A percentile compares a stretch with the other conserved stretches of the same genome.
Conservation (phyloP, 1,140 invertebrate species). For the Acromyrmex charruanus region DNA sequence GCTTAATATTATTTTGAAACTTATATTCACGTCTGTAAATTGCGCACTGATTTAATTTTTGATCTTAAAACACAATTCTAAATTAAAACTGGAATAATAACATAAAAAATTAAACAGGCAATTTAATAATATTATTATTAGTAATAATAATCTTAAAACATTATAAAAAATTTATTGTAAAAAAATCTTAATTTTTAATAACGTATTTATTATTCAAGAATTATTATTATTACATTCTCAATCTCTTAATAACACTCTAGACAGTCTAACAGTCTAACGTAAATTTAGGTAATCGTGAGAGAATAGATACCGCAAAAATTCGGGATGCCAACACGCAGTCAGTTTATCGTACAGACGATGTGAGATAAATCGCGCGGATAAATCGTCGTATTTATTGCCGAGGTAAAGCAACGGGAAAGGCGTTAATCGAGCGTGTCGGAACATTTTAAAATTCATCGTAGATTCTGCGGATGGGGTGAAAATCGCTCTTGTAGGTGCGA, state of each 20-base stretch:
- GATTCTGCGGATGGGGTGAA: neutral
- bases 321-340: neutral
- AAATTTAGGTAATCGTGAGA: neutral
- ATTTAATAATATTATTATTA: no score
- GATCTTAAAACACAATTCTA: no score
- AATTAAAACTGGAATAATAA: no score
- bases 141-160: no score
- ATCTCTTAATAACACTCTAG: neutral
- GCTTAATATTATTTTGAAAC: no score
- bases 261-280: neutral
- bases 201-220: neutral
- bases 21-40: no score
- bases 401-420: neutral
- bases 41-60: no score
- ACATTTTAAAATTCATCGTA: constrained; percentile 30
- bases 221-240: neutral
- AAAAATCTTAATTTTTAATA: neutral
- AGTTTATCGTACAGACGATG: neutral
- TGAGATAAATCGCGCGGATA: constrained; percentile 9
- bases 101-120: no score
- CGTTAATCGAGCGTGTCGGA: constrained; percentile 34
- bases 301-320: neutral
- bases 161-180: no score
- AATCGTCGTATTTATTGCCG: constrained; percentile 28
- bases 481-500: neutral